Base-by-base conservation (phyloP, 92 coral and sea anemone species). In the Epizoanthus fatuus region DNA sequence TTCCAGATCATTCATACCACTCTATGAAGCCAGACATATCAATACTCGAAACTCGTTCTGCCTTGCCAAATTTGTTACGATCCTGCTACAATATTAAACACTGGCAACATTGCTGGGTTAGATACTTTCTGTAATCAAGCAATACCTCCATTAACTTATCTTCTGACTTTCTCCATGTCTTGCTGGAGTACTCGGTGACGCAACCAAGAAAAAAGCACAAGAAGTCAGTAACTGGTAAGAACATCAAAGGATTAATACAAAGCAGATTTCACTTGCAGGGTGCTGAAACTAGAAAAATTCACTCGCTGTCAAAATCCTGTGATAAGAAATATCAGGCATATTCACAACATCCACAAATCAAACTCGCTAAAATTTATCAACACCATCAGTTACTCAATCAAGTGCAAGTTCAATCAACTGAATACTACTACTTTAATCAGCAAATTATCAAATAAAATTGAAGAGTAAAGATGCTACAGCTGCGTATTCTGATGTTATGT, bases 171-270 rank as follows among this genome's bases (percentile, higher is more conserved):
- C 82, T 77, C 63, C 82, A 40, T 16, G 57, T 77, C 82, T 77
- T 77, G 82, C 71, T 77, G 69, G 20, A 60, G 70, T n/a, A 17
- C 52, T 64, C 63, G 82, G 82, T 69, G 63, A 77, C 58, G 16
- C 82, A 77, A 77, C 70, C 82, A 60, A 60, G 69, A 77, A 77
- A 42, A 77, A 77, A 60, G 53, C 58, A 60, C 81, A 75, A 57
- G 9, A 77, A 49, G 82, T 77, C 82, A 77, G 82, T 77, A 60
- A 11, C 6, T 0, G 49, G 5, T 64, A 25, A 64, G 22, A 14
- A 64, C 3, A 4, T 14, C 40, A 10, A 15, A 29, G 5, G 9
- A 62, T 32, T 12, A 7, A 32, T 13, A 9, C 72, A 66, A 66
- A 66, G 8, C 72, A 66, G 17, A 66, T 37, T 66, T 66, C 72